Evolutionary conservation across 2,888 invertebrate species (phyloP), one percentile per base, ranked within the genome.

Genomic region (Tinea trinotella): DNA sequence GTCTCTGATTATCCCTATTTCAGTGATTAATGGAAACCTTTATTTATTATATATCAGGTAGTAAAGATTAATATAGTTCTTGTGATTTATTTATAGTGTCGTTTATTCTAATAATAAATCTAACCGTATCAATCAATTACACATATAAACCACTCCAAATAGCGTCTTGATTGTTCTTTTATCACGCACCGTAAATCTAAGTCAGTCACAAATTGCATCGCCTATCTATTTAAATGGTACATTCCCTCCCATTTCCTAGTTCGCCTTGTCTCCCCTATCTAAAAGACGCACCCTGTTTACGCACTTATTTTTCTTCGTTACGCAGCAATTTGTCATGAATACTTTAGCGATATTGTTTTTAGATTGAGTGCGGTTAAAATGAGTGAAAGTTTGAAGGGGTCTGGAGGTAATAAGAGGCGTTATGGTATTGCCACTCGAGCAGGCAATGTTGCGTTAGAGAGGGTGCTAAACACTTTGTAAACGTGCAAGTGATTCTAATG

Each of bases 331-430:
- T 83, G 84, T 84, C 83, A 82, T 81, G 83, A 84, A 84, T 84
- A 84, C 83, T 82, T 81, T 77, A 82, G 71, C 68, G 71, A 77
- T 83, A 84, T 85, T 84, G 84, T 85, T 84, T 84, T 82, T 78
- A 72, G 76, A 85, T 83, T 81, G 82, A 82, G 74, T 71, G 72
- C 74, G 71, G 65, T 56, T 57, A 59, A 57, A 54, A 53, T 49
- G 57, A 52, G 34, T 22, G 54, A 22, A 52, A 9, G 19, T 24
- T 24, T 52, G 46, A 19, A 53, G 54, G 57, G 48, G 48, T 10
- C 15, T 36, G 12, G 46, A 19, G 44, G 55, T 12, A 50, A 50
- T 50, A 15, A 15, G 13, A 22, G 24, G 1, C 7, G 50, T 50
- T 50, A 50, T 50, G 50, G 53, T 54, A 55, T 49, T 53, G 56